Conservation (phyloP, 2,113 vertebrate genomes). For the Cyprinodon tularosa region DNA sequence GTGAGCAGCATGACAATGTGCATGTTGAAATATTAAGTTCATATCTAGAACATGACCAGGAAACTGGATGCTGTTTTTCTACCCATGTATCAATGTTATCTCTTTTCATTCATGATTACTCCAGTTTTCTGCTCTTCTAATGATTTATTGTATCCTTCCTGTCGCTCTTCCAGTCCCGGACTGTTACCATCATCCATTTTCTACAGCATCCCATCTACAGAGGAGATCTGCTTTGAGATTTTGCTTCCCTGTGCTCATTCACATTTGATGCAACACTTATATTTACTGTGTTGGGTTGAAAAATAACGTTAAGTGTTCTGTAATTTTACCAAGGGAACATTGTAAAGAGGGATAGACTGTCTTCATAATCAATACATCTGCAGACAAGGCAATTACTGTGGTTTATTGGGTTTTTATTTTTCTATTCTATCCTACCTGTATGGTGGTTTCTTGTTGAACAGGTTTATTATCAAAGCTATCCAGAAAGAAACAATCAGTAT, state of each 20-base stretch:
- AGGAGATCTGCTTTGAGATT: conserved; percentile 15
- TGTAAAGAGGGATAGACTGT: background rate
- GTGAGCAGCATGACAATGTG: conserved; percentile 3
- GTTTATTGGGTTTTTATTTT: conserved; percentile 13
- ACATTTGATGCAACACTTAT: background rate
- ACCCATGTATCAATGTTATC: conserved; percentile 12
- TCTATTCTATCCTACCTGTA: background rate
- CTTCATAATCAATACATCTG: conserved; percentile 12
- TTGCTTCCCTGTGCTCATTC: conserved; percentile 9
- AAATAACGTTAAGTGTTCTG: conserved; percentile 14
- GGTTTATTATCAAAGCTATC: conserved; percentile 1
- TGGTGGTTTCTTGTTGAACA: background rate
- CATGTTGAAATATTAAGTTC: background rate
- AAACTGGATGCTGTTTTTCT: background rate
- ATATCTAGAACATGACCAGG: background rate
- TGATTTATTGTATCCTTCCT: conserved; percentile 42
- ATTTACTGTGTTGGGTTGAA: conserved; percentile 13
- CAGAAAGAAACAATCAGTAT: background rate
- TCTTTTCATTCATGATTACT: conserved; percentile 20
- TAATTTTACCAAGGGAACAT: conserved; percentile 23
- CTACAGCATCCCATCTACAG: background rate
- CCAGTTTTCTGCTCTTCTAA: conserved; percentile 26
- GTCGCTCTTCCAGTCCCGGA: conserved; percentile 4
- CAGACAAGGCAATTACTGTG: background rate
- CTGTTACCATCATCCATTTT: conserved; percentile 14